phyloP scores from a whole-genome alignment of 37 sponge, comb jelly and placozoan species.

The Eunapius fragilis region DNA sequence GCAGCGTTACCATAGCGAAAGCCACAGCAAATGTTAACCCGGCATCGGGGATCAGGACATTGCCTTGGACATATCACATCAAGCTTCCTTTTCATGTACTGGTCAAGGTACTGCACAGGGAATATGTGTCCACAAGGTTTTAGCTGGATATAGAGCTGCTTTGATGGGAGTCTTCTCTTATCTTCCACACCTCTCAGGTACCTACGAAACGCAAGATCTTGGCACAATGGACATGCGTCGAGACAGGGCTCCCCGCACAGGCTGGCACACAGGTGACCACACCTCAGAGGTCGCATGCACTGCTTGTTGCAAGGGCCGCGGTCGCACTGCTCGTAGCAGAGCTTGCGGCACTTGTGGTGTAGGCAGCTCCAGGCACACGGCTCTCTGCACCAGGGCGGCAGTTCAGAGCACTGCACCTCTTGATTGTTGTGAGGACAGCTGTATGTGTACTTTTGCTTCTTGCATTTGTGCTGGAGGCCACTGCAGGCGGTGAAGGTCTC shows the following conservation, averaged over 20 bases:
- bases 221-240: slow-evolving; percentile 54
- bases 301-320: slow-evolving; percentile 47
- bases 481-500: neutral
- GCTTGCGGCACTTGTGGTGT: slow-evolving; percentile 41
- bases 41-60: slow-evolving; percentile 32
- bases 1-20: slow-evolving; percentile 46
- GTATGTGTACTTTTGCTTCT: slow-evolving; percentile 3
- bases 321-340: slow-evolving; percentile 66
- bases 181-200: neutral
- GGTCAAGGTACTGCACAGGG: neutral
- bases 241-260: slow-evolving; percentile 82
- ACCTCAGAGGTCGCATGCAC: slow-evolving; percentile 43
- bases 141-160: slow-evolving; percentile 3
- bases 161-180: neutral
- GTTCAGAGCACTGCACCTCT: neutral
- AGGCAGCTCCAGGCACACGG: slow-evolving; percentile 49
- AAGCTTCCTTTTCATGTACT: neutral
- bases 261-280: slow-evolving; percentile 73
- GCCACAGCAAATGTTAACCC: neutral
- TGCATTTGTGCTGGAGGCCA: neutral
- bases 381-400: slow-evolving; percentile 2
- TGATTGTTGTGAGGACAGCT: slow-evolving; percentile 11
- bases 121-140: slow-evolving; percentile 14
- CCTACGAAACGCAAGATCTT: slow-evolving; percentile 15
- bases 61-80: slow-evolving; percentile 5